A percentile compares a stretch with the other conserved stretches of the same genome.
phyloP scores from a whole-genome alignment of 2,113 vertebrate species.

The Antigone vipio region DNA sequence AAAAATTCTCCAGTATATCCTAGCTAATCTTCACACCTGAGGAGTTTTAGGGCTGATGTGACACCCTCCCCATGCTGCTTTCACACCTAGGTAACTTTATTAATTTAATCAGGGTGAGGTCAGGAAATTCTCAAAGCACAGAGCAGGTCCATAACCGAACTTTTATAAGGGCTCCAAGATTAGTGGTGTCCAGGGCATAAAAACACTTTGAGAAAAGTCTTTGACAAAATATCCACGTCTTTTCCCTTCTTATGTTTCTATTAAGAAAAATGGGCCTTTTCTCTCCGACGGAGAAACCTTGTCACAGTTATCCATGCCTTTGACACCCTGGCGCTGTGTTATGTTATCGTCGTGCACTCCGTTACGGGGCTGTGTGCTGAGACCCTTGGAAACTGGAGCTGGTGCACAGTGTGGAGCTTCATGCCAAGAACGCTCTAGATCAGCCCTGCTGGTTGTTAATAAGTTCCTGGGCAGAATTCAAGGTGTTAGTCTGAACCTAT shows the following conservation, averaged over 20 bases:
- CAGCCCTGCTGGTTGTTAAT: neutral
- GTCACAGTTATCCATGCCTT: neutral
- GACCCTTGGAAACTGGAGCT: constrained; percentile 20
- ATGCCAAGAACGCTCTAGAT: constrained; percentile 30
- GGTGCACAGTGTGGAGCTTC: neutral
- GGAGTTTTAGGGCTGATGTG: neutral
- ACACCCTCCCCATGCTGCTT: neutral
- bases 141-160: neutral
- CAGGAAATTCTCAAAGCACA: neutral
- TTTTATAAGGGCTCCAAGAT: neutral
- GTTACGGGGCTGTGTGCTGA: neutral
- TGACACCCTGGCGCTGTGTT: neutral
- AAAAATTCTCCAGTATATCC: neutral
- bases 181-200: neutral
- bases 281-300: neutral
- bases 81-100: neutral
- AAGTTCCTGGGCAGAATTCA: constrained; percentile 33
- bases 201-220: neutral
- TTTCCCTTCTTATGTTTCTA: neutral
- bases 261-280: neutral
- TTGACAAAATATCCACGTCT: neutral
- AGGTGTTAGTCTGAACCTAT: constrained; percentile 13
- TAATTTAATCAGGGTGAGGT: neutral
- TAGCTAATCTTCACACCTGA: neutral
- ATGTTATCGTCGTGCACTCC: neutral